phyloP scores from a whole-genome alignment of 2,113 vertebrate species.

The Strix aluco region DNA sequence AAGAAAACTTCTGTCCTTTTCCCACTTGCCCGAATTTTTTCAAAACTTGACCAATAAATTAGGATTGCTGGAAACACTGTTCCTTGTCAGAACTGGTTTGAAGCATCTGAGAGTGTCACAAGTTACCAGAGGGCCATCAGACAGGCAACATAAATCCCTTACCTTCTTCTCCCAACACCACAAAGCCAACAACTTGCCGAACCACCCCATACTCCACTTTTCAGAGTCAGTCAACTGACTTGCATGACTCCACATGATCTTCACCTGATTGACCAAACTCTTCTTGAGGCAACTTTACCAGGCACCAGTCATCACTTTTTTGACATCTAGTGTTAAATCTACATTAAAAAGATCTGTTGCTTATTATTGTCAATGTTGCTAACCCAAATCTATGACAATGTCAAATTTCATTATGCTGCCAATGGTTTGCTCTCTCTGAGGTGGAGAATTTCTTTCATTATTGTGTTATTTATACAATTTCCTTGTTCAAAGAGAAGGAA shows the following conservation, averaged over 20 bases:
- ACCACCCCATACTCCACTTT: not conserved
- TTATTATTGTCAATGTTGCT: not conserved
- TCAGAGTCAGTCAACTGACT: not conserved
- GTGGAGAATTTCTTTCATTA: not conserved
- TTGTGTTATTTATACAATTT: not conserved
- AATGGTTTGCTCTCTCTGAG: not conserved
- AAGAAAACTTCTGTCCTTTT: not conserved
- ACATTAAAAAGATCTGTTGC: not conserved
- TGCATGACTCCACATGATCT: fast-evolving
- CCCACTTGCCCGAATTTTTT: not conserved
- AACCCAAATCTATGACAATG: not conserved
- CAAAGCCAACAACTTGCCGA: not conserved
- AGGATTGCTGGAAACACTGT: not conserved
- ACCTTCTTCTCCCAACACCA: not conserved
- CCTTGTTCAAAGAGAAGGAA: not conserved
- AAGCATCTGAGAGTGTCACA: not conserved
- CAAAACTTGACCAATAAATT: not conserved
- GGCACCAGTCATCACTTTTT: not conserved
- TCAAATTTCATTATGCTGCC: not conserved
- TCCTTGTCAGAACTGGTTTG: not conserved
- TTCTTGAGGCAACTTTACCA: not conserved
- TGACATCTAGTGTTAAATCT: not conserved
- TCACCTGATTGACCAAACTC: not conserved
- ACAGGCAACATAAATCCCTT: not conserved
- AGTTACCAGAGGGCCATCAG: not conserved